These are phyloP conservation scores for Hycleus phaleratus DNA, from an alignment of 1,140 invertebrate genomes.

Conservation along the genomic window DNA sequence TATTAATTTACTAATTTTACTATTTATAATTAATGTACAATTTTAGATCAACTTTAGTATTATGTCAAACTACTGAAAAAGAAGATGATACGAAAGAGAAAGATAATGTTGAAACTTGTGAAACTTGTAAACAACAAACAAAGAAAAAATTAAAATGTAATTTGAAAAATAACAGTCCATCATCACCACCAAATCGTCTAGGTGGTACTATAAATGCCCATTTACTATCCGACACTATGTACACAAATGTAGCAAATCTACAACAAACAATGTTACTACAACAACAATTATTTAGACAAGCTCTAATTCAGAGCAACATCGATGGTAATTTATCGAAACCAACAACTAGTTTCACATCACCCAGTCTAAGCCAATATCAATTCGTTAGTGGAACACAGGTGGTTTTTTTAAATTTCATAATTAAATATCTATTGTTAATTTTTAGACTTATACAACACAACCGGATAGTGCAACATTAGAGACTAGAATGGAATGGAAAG, in stretches of 20 bases:
- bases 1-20: background rate
- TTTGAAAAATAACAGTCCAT: constrained; percentile 27
- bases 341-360: constrained; percentile 45
- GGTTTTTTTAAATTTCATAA: background rate
- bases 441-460: constrained; percentile 27
- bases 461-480: constrained; percentile 36
- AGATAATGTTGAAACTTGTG: constrained; percentile 22
- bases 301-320: constrained; percentile 37
- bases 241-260: constrained; percentile 64
- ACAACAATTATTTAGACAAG: constrained; percentile 60
- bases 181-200: constrained; percentile 31
- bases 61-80: constrained; percentile 40
- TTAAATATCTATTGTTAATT: background rate
- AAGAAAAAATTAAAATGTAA: constrained; percentile 28
- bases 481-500: constrained; percentile 67
- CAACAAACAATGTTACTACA: constrained; percentile 66
- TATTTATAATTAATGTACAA: too few relatives aligned
- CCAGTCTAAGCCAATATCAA: constrained; percentile 53
- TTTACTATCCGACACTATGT: constrained; percentile 53
- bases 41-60: constrained; percentile 39
- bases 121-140: constrained; percentile 27
- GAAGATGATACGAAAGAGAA: constrained; percentile 26
- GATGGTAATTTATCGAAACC: constrained; percentile 34
- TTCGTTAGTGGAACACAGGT: constrained; percentile 53
- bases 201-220: constrained; percentile 19